These are phyloP conservation scores for Ophion ellenae DNA, from an alignment of 2,888 invertebrate species.

Conservation along the genomic window DNA sequence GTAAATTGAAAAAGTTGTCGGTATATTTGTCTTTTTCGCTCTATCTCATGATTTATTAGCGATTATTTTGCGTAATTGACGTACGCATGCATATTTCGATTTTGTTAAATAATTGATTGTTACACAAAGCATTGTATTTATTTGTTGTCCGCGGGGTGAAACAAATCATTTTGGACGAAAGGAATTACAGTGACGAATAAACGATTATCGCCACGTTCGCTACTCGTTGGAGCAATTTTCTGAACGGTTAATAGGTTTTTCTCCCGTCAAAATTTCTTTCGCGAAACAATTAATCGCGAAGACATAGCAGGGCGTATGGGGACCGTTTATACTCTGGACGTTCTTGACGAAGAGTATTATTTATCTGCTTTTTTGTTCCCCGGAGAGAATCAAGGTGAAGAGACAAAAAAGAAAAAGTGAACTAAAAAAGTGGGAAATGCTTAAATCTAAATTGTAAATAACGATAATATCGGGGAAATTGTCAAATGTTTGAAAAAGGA, in stretches of 20 bases:
- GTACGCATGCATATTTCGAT: background rate
- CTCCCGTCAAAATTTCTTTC: background rate
- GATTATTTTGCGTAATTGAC: background rate
- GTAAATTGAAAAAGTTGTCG: background rate
- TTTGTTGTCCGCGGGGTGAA: background rate
- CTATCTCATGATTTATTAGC: background rate
- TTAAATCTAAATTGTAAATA: slow-evolving; percentile 66
- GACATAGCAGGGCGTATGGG: background rate
- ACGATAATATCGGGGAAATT: slow-evolving; percentile 58
- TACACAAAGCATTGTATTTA: background rate
- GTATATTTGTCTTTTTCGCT: background rate
- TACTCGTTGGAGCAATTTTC: no score
- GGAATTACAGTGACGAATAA: background rate
- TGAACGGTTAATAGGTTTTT: background rate
- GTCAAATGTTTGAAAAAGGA: slow-evolving; percentile 35
- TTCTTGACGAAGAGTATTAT: slow-evolving; percentile 55
- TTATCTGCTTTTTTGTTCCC: slow-evolving; percentile 46
- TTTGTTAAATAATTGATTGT: background rate
- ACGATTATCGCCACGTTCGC: background rate
- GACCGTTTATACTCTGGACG: slow-evolving; percentile 22
- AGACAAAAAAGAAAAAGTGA: slow-evolving; percentile 48
- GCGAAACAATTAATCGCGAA: background rate
- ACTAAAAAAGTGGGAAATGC: slow-evolving; percentile 20
- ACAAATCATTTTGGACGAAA: background rate
- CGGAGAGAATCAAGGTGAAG: slow-evolving; percentile 57